Base-by-base conservation (phyloP, 2,888 invertebrate species). In the Mimachlamys varia region DNA sequence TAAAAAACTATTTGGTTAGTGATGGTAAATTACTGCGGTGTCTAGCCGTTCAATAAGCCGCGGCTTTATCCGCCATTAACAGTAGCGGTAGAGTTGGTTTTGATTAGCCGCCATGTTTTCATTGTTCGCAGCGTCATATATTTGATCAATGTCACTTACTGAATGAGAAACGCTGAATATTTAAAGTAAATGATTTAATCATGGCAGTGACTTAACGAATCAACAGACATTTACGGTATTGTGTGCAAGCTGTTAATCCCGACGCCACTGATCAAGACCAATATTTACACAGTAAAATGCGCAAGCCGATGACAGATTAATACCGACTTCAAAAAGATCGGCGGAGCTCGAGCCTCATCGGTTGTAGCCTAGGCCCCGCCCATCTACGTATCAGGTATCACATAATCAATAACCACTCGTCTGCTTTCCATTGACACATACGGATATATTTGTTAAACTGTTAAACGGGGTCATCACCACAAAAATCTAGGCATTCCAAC, bases 161-260 rank as follows among this genome's bases (percentile, higher is more conserved):
- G 76, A 76, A 76, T 76, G 76, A 27, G 76, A 76, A 76, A 33
- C 76, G 33, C 76, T 76, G 76, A 76, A 76, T 76, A 76, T 76
- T 76, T 76, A 76, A 76, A 76, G 76, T 76, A 76, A 76, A 76
- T 76, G 76, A 76, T 76, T 76, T 76, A 76, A 76, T 76, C 76
- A 76, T 76, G 33, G 76, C 76, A 76, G 22, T 76, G 76, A 76
- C 76, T 76, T 76, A 76, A 76, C 76, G 76, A 76, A 76, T 76
- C 76, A 76, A 27, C 76, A 76, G 76, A 76, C 76, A 76, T 76
- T 76, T 76, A 76, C 76, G 76, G 76, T 76, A 76, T 76, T 76
- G 76, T 76, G 76, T 76, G 76, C 33, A 76, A 33, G 76, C 76
- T 76, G 76, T 76, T 76, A 76, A 76, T 76, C 33, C 76, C 76